phyloP scores from a whole-genome alignment of 2,113 vertebrate species.

The Geococcyx californianus region DNA sequence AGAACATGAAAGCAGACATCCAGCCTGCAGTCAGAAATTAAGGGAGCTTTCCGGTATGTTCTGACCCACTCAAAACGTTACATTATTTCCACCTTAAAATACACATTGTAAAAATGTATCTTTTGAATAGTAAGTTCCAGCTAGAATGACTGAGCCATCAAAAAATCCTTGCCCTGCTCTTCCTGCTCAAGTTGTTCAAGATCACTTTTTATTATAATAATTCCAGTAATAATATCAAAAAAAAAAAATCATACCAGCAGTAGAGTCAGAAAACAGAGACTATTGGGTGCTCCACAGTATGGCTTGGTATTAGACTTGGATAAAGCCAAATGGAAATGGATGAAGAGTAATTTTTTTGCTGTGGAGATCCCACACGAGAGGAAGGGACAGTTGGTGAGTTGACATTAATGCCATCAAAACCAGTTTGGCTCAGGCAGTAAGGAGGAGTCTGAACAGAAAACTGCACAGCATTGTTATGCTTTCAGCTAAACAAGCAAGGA shows the following conservation, averaged over 20 bases:
- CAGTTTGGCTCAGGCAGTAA: background rate
- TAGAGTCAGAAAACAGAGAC: accelerated
- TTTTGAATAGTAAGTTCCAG: background rate
- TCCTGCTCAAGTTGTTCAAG: background rate
- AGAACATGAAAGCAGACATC: background rate
- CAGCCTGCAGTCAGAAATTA: background rate
- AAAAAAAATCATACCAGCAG: background rate
- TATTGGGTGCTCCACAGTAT: background rate
- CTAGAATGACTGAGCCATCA: background rate
- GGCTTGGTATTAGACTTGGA: background rate
- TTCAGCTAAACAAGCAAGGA: background rate
- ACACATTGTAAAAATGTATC: background rate
- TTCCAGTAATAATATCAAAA: background rate
- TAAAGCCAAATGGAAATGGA: background rate
- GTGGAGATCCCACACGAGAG: background rate
- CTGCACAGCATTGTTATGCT: accelerated
- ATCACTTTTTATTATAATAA: background rate
- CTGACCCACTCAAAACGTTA: background rate
- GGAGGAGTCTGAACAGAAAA: background rate
- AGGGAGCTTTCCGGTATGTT: background rate
- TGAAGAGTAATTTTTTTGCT: background rate
- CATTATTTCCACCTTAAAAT: background rate
- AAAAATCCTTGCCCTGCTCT: background rate
- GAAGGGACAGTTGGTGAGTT: background rate
- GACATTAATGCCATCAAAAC: background rate